Conservation (phyloP, 1,140 invertebrate genomes). For the Penaeus chinensis region DNA sequence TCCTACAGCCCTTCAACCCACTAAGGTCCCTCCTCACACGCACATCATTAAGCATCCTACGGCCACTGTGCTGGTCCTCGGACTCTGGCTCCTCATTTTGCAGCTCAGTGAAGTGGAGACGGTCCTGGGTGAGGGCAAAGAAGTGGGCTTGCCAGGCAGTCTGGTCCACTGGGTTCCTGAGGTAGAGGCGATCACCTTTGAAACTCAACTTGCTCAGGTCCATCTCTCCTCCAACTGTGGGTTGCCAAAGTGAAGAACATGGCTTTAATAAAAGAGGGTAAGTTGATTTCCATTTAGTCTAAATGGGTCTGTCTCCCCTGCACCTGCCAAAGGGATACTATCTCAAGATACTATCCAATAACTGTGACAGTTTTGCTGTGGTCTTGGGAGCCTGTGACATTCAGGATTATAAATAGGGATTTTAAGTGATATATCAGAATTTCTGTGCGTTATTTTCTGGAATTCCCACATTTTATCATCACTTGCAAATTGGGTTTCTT, state of each 20-base stretch:
- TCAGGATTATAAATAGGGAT: too few species aligned
- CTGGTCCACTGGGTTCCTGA: constrained; percentile 88
- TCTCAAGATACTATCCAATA: too few species aligned
- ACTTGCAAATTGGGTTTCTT: too few species aligned
- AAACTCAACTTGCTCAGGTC: constrained; percentile 77
- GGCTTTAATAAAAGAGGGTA: too few species aligned
- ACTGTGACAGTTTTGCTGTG: too few species aligned
- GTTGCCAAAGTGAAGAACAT: background rate
- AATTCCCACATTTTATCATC: too few species aligned
- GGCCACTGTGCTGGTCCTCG: constrained; percentile 72
- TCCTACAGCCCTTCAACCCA: background rate
- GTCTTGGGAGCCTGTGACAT: too few species aligned
- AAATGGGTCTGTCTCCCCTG: too few species aligned
- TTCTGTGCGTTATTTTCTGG: too few species aligned
- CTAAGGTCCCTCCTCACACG: background rate
- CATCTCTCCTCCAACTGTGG: constrained; percentile 52
- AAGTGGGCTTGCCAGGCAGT: constrained; percentile 93
- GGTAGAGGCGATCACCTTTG: constrained; percentile 90
- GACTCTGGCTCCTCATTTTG: constrained; percentile 70
- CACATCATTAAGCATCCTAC: constrained; percentile 40
- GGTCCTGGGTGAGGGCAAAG: constrained; percentile 91
- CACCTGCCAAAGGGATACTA: too few species aligned
- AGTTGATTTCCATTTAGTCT: too few species aligned
- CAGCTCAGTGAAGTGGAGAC: constrained; percentile 83
- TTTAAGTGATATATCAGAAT: too few species aligned